Evolutionary conservation across 2,113 vertebrate species (phyloP).

Genomic region (Rousettus leschenaultii): DNA sequence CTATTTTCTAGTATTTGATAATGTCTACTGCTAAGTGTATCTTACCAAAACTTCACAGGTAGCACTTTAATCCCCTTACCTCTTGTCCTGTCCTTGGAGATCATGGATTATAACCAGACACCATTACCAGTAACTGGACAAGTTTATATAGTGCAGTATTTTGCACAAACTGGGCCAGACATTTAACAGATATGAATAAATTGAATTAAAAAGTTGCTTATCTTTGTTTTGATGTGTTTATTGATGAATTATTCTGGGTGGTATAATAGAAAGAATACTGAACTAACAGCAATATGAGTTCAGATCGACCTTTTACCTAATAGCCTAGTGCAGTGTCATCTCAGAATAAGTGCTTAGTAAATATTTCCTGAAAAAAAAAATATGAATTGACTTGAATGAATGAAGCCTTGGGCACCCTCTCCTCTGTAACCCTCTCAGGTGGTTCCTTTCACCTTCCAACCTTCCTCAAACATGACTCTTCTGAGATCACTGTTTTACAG

Average conservation of each 20-base stretch:
- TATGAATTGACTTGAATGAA: neutral
- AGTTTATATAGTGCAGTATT: neutral
- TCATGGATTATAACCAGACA: neutral
- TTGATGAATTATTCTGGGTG: constrained; percentile 29
- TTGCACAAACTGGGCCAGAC: neutral
- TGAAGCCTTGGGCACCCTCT: neutral
- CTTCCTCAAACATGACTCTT: neutral
- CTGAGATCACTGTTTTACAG: neutral
- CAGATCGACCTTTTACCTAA: constrained; percentile 1
- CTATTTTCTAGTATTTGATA: neutral
- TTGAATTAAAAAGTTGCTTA: neutral
- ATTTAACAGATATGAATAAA: constrained; percentile 37
- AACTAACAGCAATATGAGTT: neutral
- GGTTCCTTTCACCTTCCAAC: neutral
- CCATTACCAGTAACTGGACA: neutral
- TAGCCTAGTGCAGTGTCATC: neutral
- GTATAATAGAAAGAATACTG: constrained; percentile 8
- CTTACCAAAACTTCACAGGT: neutral
- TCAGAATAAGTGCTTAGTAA: constrained; percentile 7
- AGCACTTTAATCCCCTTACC: neutral
- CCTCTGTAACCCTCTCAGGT: neutral
- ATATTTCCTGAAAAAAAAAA: constrained; percentile 25
- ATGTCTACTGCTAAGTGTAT: neutral
- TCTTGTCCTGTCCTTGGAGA: neutral
- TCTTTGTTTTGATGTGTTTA: constrained; percentile 24